Percentiles rank a stretch among this genome's conserved stretches.
Conservation (phyloP, 2,113 vertebrate species). For the Chamaea fasciata region DNA sequence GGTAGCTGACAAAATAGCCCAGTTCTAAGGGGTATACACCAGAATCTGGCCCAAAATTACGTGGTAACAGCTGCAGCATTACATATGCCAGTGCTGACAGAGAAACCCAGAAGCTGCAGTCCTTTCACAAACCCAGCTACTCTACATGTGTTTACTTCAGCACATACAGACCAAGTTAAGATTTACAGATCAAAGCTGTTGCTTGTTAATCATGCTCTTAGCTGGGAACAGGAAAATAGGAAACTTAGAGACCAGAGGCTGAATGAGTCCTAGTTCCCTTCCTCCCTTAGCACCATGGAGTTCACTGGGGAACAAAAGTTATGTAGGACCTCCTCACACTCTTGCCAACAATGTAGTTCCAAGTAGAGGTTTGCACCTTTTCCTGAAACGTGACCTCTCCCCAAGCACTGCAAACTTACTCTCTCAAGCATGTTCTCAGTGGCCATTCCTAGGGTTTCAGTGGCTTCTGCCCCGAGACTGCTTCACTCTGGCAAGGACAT, state of each 20-base stretch:
- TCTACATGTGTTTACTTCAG: background rate
- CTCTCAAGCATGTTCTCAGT: background rate
- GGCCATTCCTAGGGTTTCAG: background rate
- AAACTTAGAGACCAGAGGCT: background rate
- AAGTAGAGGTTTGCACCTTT: background rate
- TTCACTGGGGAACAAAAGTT: background rate
- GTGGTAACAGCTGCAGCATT: background rate
- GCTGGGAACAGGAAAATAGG: background rate
- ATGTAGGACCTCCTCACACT: rapidly evolving
- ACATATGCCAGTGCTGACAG: background rate
- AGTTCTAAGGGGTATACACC: background rate
- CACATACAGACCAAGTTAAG: background rate
- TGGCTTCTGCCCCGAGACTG: background rate
- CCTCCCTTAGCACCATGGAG: background rate
- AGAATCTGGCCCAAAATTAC: background rate
- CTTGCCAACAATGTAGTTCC: background rate
- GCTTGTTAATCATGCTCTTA: background rate
- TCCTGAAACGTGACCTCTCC: background rate
- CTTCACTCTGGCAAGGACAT: rapidly evolving
- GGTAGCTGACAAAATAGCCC: background rate
- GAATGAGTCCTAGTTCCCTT: background rate
- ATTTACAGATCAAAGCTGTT: background rate
- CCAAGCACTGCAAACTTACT: background rate
- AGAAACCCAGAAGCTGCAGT: background rate
- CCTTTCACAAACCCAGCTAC: background rate